phyloP scores from a whole-genome alignment of 2,797 vertebrate species.

The Botia almorhae region DNA sequence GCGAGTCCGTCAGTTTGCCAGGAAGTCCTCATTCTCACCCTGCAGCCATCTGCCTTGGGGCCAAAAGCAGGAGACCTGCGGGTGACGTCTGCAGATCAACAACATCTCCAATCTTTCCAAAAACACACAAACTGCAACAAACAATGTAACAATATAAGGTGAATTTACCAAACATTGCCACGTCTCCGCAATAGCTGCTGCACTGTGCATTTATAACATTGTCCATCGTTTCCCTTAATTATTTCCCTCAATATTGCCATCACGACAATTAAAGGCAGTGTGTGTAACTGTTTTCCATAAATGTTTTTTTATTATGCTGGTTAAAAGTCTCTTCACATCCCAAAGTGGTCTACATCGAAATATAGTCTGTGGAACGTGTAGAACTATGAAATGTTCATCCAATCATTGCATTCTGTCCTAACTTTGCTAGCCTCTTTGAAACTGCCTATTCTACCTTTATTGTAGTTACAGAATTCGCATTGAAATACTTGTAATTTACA shows the following conservation, averaged over 20 bases:
- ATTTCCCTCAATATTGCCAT: not conserved
- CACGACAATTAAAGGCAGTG: not conserved
- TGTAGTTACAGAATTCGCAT: not conserved
- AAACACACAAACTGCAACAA: conserved; percentile 37
- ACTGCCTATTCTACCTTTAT: too few relatives aligned
- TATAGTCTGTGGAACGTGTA: too few relatives aligned
- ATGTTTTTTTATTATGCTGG: too few relatives aligned
- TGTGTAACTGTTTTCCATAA: too few relatives aligned
- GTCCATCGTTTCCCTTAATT: not conserved
- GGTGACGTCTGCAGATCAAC: conserved; percentile 63
- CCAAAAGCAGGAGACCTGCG: conserved; percentile 68
- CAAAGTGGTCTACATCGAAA: too few relatives aligned
- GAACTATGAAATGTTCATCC: too few relatives aligned
- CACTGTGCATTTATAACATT: not conserved
- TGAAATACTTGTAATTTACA: not conserved
- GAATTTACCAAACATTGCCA: not conserved
- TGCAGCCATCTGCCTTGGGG: conserved; percentile 48
- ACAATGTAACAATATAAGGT: conserved; percentile 12
- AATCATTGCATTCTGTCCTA: too few relatives aligned
- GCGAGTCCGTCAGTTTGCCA: conserved; percentile 70
- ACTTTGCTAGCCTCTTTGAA: too few relatives aligned
- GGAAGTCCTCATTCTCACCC: conserved; percentile 69
- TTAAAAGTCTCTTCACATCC: too few relatives aligned
- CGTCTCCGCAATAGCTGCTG: not conserved
- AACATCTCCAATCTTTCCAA: conserved; percentile 7